phyloP scores from a whole-genome alignment of 2,113 vertebrate genomes.

The Hepsetus odoe region DNA sequence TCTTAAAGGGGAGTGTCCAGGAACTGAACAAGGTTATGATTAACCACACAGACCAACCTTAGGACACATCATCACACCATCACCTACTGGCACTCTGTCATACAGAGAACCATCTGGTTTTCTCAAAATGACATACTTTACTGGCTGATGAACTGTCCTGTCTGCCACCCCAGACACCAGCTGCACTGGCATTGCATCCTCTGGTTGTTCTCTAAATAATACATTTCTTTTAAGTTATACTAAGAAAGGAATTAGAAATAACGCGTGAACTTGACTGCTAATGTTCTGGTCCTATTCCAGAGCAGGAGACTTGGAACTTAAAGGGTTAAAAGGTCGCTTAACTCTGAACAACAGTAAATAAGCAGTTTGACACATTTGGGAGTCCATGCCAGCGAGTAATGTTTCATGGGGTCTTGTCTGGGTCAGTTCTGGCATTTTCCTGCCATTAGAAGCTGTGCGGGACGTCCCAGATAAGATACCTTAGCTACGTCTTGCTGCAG shows the following conservation, averaged over 20 bases:
- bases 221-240: too few relatives aligned
- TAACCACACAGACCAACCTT: not conserved
- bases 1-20: not conserved
- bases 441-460: too few relatives aligned
- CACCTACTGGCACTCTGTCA: not conserved
- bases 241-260: too few relatives aligned
- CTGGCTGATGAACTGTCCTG: not conserved
- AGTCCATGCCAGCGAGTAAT: too few relatives aligned
- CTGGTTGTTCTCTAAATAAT: too few relatives aligned
- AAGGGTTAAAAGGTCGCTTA: too few relatives aligned
- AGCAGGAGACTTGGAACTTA: too few relatives aligned
- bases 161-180: not conserved
- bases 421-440: not conserved
- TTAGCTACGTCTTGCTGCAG: conserved; percentile 39
- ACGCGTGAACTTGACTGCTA: too few relatives aligned
- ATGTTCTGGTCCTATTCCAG: too few relatives aligned
- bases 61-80: not conserved
- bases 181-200: not conserved
- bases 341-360: too few relatives aligned
- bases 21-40: conserved; percentile 5
- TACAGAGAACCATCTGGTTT: not conserved
- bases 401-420: too few relatives aligned
- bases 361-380: too few relatives aligned
- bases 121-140: not conserved
- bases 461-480: conserved; percentile 20